Evolutionary conservation across 2,888 invertebrate genomes (phyloP), one percentile per base, ranked within the genome.

Genomic region (Drosophila recens): DNA sequence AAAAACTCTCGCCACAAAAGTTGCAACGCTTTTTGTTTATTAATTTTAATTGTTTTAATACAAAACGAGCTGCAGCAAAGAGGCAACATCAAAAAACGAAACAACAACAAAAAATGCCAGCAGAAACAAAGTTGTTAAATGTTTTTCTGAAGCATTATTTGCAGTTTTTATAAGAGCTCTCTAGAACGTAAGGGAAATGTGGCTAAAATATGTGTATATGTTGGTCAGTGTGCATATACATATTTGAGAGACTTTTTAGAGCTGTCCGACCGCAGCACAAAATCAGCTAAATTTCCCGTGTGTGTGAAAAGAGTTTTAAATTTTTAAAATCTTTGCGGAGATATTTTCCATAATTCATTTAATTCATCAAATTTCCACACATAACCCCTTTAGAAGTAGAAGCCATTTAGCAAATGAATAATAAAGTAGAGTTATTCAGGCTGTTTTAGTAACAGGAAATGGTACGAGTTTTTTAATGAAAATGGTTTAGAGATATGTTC

Each of bases 1-100:
- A 75, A 83, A 58, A 83, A 81, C 70, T 72, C 68, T 72, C 23
- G 72, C 72, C 75, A 68, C 72, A 78, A 75, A 72, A 79, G 64
- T 77, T 78, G 48, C 75, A 65, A 63, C 42, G 66, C 67, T 67
- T 80, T 80, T 68, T 80, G 76, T 82, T 82, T 80, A 82, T 82
- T 82, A 82, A 82, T 80, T 82, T 77, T 80, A 81, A 82, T 82
- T 82, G 82, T 82, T 82, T 79, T 71, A 54, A 57, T 61, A 64
- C 51, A 72, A 64, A 72, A 62, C 57, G 51, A 57, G 59, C 52
- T 46, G 54, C 46, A 73, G 42, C 58, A 56, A 53, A 20, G 33
- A 36, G 48, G 13, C 33, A 43, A 23, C 34, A 61, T 43, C 13
- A 53, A 42, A 53, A 40, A 40, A 27, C 27, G 3, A 42, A 20